Evolutionary conservation across 1,140 invertebrate genomes (phyloP), one percentile per base, ranked within the genome.

Genomic region (Calycopis cecrops): DNA sequence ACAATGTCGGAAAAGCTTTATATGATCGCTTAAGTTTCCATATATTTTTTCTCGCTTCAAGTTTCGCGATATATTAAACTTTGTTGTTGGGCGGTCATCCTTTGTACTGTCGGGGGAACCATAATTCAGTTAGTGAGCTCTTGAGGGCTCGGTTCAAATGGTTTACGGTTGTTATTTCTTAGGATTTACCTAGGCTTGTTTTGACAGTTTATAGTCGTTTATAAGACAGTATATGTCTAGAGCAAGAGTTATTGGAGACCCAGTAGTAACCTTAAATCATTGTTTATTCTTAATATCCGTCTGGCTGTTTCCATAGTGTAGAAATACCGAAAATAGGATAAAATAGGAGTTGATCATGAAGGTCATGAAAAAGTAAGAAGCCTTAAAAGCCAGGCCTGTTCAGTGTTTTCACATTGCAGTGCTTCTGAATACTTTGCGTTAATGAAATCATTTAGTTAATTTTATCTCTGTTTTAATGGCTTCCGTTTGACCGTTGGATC

Each of bases 1-100:
- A 44, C 40, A 9, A 16, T 44, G 14, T 6, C 40, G 38, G 38
- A 12, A 12, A 37, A 6, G 14, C 21, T 28, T 28, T 28, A 40
- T 40, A 12, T 14, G 40, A 44, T 44, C 40, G 17, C 40, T 18
- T 44, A 44, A 44, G 40, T 44, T 44, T 14, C 40, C 40, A 44
- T 44, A 44, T 44, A 44, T 44, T 48, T 55, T 55, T 55, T 55
- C 54, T 55, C 44, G 12, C 28, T 34, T 37, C n/a, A 55, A 49
- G 33, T 55, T 49, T 14, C 11, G 34, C 47, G 44, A 55, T 55
- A 55, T 49, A 55, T 55, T 55, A 48, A 55, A 55, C n/a, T 55
- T 55, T 40, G 54, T 49, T 55, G 44, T 34, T 48, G 44, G 35
- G 48, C 44, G 40, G 40, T 44, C 40, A 44, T 44, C 40, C 40